Evolutionary conservation across 2,888 invertebrate genomes (phyloP).

Genomic region (Pristionchus exspectatus): DNA sequence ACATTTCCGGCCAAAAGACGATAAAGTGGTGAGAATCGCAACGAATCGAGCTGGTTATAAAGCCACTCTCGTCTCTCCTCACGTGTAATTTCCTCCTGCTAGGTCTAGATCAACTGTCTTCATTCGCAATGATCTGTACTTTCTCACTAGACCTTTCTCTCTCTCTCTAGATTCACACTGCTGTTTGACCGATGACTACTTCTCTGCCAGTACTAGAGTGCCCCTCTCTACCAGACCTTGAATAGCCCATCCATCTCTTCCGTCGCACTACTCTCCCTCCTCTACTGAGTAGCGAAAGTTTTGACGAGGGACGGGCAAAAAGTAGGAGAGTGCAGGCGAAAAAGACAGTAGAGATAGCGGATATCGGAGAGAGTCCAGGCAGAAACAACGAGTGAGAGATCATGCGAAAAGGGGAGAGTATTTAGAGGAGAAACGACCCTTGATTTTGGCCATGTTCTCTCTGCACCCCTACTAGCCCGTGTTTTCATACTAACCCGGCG

Average conservation of each 20-base stretch:
- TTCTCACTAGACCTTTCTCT: no score
- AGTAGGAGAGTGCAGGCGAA: not conserved
- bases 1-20: slow-evolving; percentile 13
- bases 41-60: not conserved
- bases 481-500: slow-evolving; percentile 26
- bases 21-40: not conserved
- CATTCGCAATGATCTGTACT: not conserved
- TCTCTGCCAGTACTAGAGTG: slow-evolving; percentile 15
- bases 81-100: no score
- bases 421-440: slow-evolving; percentile 25
- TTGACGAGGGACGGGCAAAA: not conserved
- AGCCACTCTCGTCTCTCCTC: not conserved
- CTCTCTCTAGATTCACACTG: not conserved
- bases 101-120: not conserved
- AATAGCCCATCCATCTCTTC: slow-evolving; percentile 36
- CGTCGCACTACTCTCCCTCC: not conserved
- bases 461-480: not conserved
- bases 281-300: slow-evolving; percentile 41
- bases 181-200: not conserved
- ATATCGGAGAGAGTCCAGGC: slow-evolving; percentile 2
- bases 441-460: slow-evolving; percentile 44
- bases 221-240: slow-evolving; percentile 15
- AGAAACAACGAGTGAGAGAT: not conserved
- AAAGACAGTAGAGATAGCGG: not conserved
- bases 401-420: not conserved